Percentiles rank a stretch among this genome's conserved stretches.
Conservation (phyloP, 2,113 vertebrate species). For the Mirza zaza region DNA sequence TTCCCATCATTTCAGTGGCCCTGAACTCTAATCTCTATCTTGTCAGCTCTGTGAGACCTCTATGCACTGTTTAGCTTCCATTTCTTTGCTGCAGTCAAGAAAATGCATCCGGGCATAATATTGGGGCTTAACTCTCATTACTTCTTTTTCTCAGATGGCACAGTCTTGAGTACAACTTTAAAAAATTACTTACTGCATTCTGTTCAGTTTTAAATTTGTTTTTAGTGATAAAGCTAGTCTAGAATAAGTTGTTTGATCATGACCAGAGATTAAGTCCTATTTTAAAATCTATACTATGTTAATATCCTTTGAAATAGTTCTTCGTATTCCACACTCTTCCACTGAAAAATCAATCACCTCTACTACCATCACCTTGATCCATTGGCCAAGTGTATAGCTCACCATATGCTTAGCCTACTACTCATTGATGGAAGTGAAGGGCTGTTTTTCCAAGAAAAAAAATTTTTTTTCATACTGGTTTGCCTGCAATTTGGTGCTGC, state of each 20-base stretch:
- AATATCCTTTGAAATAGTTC: not conserved
- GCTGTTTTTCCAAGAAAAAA: not conserved
- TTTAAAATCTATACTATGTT: not conserved
- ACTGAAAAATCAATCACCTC: not conserved
- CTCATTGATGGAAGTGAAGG: not conserved
- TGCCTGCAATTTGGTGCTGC: not conserved
- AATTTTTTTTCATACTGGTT: not conserved
- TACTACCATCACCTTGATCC: not conserved
- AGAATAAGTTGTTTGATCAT: not conserved
- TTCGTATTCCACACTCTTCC: not conserved
- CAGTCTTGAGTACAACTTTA: not conserved
- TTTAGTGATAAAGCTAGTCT: not conserved
- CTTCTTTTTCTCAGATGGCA: not conserved
- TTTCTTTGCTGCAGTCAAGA: not conserved
- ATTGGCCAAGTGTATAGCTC: not conserved
- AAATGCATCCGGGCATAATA: not conserved
- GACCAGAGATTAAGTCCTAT: not conserved
- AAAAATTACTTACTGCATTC: not conserved
- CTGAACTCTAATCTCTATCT: not conserved
- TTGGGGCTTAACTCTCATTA: not conserved
- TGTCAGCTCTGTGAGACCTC: fast-evolving
- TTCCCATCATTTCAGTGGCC: not conserved
- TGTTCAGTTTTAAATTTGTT: not conserved
- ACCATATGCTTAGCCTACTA: not conserved
- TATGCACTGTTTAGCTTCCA: not conserved